Percentiles rank a stretch among this genome's conserved stretches.
Evolutionary conservation across 2,113 vertebrate genomes (phyloP).

Genomic region (Sander lucioperca): DNA sequence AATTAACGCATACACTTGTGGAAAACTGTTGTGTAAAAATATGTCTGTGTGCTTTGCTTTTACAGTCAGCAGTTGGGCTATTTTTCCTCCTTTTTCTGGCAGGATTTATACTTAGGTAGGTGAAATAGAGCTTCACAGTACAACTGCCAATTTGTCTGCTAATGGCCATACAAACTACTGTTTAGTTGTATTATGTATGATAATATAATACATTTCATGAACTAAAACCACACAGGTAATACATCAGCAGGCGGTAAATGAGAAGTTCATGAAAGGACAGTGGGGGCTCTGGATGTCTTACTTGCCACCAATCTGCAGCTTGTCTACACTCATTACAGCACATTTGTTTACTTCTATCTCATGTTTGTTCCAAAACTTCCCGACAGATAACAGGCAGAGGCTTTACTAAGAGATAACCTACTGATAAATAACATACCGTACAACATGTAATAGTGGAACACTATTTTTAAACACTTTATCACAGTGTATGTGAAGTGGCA

Average conservation of each 20-base stretch:
- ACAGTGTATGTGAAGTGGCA: conserved; percentile 8
- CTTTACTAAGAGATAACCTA: conserved; percentile 1
- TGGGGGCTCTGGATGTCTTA: not conserved
- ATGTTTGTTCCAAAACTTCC: not conserved
- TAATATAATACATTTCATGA: not conserved
- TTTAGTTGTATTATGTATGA: not conserved
- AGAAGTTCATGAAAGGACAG: not conserved
- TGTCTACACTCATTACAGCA: not conserved
- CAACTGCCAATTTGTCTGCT: not conserved
- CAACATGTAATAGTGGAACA: not conserved
- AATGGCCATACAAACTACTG: not conserved
- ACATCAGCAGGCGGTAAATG: conserved; percentile 14
- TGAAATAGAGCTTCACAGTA: conserved; percentile 2
- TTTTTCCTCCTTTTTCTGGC: conserved; percentile 20
- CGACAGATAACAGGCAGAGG: not conserved
- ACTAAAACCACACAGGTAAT: not conserved
- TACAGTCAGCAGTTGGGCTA: not conserved
- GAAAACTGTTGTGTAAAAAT: not conserved
- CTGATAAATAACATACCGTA: conserved; percentile 8
- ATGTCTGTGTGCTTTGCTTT: conserved; percentile 11
- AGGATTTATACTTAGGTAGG: not conserved
- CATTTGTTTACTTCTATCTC: conserved; percentile 3
- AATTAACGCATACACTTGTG: not conserved
- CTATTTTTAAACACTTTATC: conserved; percentile 40
- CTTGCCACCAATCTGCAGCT: not conserved